Percentiles rank a stretch among this genome's conserved stretches.
These are phyloP conservation scores for Hyles vespertilio DNA, from an alignment of 1,140 invertebrate genomes.

Conservation along the genomic window DNA sequence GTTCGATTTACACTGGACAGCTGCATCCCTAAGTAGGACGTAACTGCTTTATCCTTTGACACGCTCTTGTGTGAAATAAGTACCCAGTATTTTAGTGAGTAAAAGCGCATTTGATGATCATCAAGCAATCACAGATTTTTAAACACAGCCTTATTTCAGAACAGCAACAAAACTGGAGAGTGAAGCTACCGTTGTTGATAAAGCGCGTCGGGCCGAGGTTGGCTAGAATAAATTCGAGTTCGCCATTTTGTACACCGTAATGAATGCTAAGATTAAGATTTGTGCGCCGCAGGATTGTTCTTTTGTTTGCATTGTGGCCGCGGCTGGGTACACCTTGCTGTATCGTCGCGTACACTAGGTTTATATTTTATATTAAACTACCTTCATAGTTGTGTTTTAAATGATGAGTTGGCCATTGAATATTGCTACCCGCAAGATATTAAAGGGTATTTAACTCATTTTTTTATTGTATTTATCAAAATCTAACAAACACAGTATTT, in stretches of 20 bases:
- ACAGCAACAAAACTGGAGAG: constrained; percentile 11
- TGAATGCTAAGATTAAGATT: constrained; percentile 72
- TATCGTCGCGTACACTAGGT: constrained; percentile 30
- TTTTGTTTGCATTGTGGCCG: constrained; percentile 68
- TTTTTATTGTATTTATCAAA: too few relatives aligned
- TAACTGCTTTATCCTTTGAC: neutral
- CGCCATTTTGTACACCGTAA: constrained; percentile 61
- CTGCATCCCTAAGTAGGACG: neutral
- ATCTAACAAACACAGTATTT: too few relatives aligned
- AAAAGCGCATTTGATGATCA: neutral
- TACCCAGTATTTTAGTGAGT: neutral
- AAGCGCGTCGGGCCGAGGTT: constrained; percentile 37
- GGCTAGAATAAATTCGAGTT: constrained; percentile 70
- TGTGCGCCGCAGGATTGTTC: constrained; percentile 52
- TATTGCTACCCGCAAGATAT: too few relatives aligned
- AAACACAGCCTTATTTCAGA: neutral
- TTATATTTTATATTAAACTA: constrained; percentile 4
- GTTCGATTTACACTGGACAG: neutral
- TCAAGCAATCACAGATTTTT: neutral
- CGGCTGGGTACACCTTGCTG: constrained; percentile 21
- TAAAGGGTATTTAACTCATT: too few relatives aligned
- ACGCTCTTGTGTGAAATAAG: neutral
- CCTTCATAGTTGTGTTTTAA: too few relatives aligned
- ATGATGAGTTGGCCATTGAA: too few relatives aligned
- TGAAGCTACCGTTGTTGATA: constrained; percentile 43